phyloP scores from a whole-genome alignment of 2,113 vertebrate genomes.

The Ia io region DNA sequence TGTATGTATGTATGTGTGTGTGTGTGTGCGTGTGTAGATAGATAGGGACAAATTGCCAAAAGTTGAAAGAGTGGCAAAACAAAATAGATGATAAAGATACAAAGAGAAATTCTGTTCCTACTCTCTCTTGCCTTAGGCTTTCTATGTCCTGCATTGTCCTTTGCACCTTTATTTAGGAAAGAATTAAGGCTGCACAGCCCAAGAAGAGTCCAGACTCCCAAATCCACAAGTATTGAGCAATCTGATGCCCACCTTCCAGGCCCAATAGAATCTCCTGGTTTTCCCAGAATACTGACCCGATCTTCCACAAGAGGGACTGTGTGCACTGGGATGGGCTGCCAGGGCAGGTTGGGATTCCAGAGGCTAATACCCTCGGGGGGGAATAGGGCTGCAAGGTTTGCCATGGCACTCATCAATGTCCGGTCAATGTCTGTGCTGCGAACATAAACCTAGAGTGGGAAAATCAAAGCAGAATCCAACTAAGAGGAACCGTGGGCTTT shows the following conservation, averaged over 20 bases:
- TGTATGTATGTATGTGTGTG: neutral
- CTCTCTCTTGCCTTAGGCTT: neutral
- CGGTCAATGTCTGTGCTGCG: conserved; percentile 92
- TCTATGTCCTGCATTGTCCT: neutral
- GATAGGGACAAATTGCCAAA: neutral
- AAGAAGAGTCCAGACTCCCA: neutral
- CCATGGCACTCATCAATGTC: conserved; percentile 93
- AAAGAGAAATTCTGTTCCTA: neutral
- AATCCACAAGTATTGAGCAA: neutral
- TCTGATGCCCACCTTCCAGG: neutral
- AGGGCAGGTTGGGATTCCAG: conserved; percentile 84
- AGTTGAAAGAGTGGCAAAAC: neutral
- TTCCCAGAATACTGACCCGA: conserved; percentile 78
- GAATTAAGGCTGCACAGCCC: neutral
- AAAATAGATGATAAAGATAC: neutral
- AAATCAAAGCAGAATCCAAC: neutral
- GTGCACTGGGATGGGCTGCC: conserved; percentile 94
- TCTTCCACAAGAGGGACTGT: conserved; percentile 84
- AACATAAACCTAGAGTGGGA: conserved; percentile 86
- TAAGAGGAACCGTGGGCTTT: neutral
- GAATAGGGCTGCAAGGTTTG: conserved; percentile 90
- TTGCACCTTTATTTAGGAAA: neutral
- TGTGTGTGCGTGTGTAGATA: neutral
- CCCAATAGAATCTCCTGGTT: neutral
- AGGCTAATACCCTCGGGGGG: conserved; percentile 82